Conservation (phyloP, 2,797 vertebrate species). For the Ptychobarbus kaznakovi region DNA sequence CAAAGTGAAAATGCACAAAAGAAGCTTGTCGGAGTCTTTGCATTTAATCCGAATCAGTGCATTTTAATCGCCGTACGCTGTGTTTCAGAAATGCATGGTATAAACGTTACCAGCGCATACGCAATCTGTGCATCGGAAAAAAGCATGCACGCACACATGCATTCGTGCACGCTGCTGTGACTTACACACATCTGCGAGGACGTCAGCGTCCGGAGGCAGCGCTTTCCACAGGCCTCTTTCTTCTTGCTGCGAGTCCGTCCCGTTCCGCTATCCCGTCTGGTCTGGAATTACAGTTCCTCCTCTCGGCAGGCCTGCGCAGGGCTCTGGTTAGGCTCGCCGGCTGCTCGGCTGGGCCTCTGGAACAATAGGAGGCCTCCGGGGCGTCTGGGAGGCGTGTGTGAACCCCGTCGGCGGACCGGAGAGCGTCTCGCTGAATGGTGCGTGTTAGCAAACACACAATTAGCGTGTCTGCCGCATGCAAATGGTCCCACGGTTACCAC, state of each 20-base stretch:
- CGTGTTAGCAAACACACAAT: constrained; percentile 86
- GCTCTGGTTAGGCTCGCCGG: constrained; percentile 58
- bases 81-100: background rate
- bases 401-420: constrained; percentile 79
- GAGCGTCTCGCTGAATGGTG: constrained; percentile 80
- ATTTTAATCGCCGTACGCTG: background rate
- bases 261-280: constrained; percentile 40
- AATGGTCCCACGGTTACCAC: constrained; percentile 72
- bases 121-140: constrained; percentile 18
- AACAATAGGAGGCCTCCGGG: constrained; percentile 78
- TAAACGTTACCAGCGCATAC: background rate
- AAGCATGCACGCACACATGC: background rate
- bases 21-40: background rate
- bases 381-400: constrained; percentile 76
- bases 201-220: constrained; percentile 49
- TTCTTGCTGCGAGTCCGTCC: constrained; percentile 30
- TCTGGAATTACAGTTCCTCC: constrained; percentile 60
- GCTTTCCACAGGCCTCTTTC: constrained; percentile 53
- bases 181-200: constrained; percentile 69
- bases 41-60: background rate
- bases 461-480: constrained; percentile 87
- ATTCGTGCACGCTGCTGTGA: constrained; percentile 52
- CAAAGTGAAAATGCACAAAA: background rate
- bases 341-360: constrained; percentile 65
- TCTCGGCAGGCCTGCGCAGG: constrained; percentile 57